Percentiles rank a stretch among this genome's conserved stretches.
phyloP scores from a whole-genome alignment of 2,113 vertebrate genomes.

The Miniopterus natalensis region DNA sequence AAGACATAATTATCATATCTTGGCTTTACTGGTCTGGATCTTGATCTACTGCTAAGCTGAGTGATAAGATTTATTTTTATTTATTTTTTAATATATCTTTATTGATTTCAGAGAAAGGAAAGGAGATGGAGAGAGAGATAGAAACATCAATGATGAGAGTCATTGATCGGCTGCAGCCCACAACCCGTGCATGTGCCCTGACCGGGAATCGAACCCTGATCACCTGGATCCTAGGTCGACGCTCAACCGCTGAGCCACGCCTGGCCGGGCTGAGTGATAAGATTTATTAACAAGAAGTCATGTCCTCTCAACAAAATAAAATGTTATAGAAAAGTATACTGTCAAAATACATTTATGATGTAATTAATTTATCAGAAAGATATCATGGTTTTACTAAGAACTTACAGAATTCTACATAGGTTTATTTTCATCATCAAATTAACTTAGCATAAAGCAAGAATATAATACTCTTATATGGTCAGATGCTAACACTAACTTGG shows the following conservation, averaged over 20 bases:
- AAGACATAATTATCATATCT: conserved; percentile 66
- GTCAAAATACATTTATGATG: background rate
- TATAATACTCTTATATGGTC: background rate
- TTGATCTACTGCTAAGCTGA: conserved; percentile 60
- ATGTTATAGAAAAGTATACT: conserved; percentile 32
- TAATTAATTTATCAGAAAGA: conserved; percentile 1
- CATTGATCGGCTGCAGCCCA: too few relatives aligned
- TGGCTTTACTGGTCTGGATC: conserved; percentile 39
- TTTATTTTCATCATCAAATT: conserved; percentile 32
- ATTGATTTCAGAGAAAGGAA: too few relatives aligned
- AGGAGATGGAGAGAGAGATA: too few relatives aligned
- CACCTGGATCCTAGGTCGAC: too few relatives aligned
- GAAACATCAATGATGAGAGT: too few relatives aligned
- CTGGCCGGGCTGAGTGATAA: background rate
- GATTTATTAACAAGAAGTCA: conserved; percentile 65
- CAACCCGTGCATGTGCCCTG: too few relatives aligned
- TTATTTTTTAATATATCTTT: too few relatives aligned
- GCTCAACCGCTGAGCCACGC: too few relatives aligned
- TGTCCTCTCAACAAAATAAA: conserved; percentile 74
- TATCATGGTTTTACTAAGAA: conserved; percentile 3
- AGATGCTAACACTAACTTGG: background rate
- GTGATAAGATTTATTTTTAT: conserved; percentile 49
- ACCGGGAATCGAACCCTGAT: too few relatives aligned
- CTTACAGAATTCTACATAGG: background rate
- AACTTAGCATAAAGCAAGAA: conserved; percentile 32